Evolutionary conservation across 2,888 invertebrate species (phyloP), one percentile per base, ranked within the genome.

Genomic region (Plutella xylostella): DNA sequence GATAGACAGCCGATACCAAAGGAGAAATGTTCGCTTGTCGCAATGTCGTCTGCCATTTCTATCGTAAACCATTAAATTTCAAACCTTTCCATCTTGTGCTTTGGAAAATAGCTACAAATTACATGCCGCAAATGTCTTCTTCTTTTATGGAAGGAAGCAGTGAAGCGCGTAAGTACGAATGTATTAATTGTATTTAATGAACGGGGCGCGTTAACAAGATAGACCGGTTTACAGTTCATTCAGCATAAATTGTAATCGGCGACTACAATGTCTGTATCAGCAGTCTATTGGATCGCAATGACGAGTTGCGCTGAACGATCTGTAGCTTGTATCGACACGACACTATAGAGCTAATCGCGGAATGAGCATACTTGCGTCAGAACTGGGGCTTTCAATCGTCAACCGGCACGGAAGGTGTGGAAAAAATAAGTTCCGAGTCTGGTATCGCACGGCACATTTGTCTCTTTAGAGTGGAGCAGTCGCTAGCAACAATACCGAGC

Each of bases 401-500:
- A 71, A 65, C 60, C 55, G 69, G 65, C 75, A 72, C 72, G 71
- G 66, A 72, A 68, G 62, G 61, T 47, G 49, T 48, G 53, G 65
- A 51, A 50, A 71, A 69, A 62, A 62, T 50, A 39, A 57, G 61
- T 70, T 66, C 68, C 68, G 64, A 70, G 57, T 65, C 54, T 61
- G 63, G 63, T 73, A 76, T 73, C 69, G 74, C 76, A 77, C 76
- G 72, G 64, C 65, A 69, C 68, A 71, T 72, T 68, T 70, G 60
- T 72, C 65, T 76, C 70, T 72, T 73, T 75, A 58, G 70, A 74
- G 65, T 65, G 72, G 68, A 67, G 64, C 73, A 61, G 60, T 65
- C 59, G 61, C 60, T 61, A 60, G 56, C 58, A 71, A 76, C 72
- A 75, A 72, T 73, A 67, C 64, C 62, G 63, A 58, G 60, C 62